Evolutionary conservation across 2,888 invertebrate genomes (phyloP).

Genomic region (Gnatocerus cornutus): DNA sequence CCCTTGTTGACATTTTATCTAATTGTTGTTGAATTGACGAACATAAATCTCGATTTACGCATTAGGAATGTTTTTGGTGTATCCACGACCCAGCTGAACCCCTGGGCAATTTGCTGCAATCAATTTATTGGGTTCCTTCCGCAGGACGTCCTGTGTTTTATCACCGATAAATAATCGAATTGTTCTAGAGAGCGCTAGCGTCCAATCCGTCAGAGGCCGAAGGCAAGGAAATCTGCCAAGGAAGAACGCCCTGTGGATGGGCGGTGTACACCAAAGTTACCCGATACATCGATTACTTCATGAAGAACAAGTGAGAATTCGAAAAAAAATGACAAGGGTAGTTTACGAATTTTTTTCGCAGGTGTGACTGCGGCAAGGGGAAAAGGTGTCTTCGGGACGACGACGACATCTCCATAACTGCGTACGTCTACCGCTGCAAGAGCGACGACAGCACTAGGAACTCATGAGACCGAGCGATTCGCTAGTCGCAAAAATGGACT

Average conservation of each 20-base stretch:
- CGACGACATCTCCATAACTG: constrained; percentile 75
- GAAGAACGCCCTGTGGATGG: constrained; percentile 75
- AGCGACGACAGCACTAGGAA: constrained; percentile 38
- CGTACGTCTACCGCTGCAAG: constrained; percentile 76
- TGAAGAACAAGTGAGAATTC: constrained; percentile 74
- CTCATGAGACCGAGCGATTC: constrained; percentile 35
- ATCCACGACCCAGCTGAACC: neutral
- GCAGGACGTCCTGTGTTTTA: constrained; percentile 17
- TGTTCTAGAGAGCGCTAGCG: constrained; percentile 44
- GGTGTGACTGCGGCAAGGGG: constrained; percentile 73
- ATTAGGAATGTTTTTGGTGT: constrained; percentile 5
- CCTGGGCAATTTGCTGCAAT: constrained; percentile 20
- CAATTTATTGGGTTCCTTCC: constrained; percentile 23
- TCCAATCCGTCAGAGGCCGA: constrained; percentile 39
- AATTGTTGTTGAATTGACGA: constrained; percentile 32
- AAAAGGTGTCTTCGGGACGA: constrained; percentile 72
- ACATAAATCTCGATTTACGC: constrained; percentile 38
- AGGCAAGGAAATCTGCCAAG: constrained; percentile 48
- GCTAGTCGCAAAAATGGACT: constrained; percentile 27
- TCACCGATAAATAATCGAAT: constrained; percentile 18
- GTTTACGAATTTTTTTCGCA: constrained; percentile 59
- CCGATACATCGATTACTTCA: constrained; percentile 73
- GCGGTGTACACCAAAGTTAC: constrained; percentile 74
- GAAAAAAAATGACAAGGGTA: neutral
- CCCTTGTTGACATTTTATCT: constrained; percentile 44